These are phyloP conservation scores for Cancer borealis DNA, from an alignment of 2,888 invertebrate genomes.

Conservation along the genomic window DNA sequence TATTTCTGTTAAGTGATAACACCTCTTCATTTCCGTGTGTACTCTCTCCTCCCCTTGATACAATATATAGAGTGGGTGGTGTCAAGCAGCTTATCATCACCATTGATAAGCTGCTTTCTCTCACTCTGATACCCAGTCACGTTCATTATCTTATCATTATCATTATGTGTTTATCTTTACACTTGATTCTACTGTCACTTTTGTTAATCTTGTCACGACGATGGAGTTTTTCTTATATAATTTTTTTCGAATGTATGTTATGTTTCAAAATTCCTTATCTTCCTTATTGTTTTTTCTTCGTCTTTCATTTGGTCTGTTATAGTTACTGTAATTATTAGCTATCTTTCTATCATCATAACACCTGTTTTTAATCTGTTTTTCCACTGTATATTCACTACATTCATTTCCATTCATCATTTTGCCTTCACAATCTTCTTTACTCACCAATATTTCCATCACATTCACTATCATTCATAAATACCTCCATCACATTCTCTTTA, in stretches of 20 bases:
- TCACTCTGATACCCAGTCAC: not conserved
- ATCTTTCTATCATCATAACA: not conserved
- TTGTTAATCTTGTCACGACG: not conserved
- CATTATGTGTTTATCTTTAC: too few species aligned
- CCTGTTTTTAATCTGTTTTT: not conserved
- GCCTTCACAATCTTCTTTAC: not conserved
- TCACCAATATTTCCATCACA: not conserved
- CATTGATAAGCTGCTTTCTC: not conserved
- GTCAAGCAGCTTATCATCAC: too few species aligned
- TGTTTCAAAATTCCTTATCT: not conserved
- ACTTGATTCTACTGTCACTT: not conserved
- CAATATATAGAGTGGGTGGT: too few species aligned
- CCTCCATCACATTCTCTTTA: not conserved
- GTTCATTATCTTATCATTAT: not conserved
- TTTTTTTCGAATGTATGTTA: not conserved
- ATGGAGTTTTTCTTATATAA: too few species aligned
- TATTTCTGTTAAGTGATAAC: too few species aligned
- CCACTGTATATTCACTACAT: not conserved
- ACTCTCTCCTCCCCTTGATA: too few species aligned
- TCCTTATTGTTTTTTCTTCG: not conserved
- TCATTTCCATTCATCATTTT: not conserved
- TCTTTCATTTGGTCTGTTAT: not conserved
- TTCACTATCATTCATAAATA: not conserved
- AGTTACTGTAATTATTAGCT: too few species aligned
- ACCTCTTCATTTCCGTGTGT: too few species aligned